A percentile compares a stretch with the other conserved stretches of the same genome.
Conservation (phyloP, 2,113 vertebrate genomes). For the Mustelus asterias region DNA sequence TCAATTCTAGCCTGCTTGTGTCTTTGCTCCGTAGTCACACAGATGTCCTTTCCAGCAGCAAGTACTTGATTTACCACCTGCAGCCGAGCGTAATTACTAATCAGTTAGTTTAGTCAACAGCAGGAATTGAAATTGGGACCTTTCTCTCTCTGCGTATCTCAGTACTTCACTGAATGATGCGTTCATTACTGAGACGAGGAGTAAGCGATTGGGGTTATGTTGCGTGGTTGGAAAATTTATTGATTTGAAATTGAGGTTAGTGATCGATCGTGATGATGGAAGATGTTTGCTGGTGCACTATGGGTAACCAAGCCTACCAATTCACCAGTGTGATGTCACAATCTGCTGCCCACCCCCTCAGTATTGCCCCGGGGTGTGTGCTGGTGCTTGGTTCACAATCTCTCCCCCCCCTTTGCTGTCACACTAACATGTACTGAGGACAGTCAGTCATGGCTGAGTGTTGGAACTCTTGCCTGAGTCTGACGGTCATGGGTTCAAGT, state of each 20-base stretch:
- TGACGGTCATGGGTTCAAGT: background rate
- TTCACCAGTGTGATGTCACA: constrained; percentile 14
- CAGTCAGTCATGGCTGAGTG: background rate
- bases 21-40: background rate
- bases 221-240: background rate
- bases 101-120: background rate
- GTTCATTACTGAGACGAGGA: background rate
- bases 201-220: background rate
- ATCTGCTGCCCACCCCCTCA: background rate
- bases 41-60: background rate
- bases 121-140: background rate
- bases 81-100: background rate
- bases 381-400: background rate
- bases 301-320: background rate
- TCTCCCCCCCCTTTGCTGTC: background rate
- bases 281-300: background rate
- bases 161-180: background rate
- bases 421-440: background rate
- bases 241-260: background rate
- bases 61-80: background rate
- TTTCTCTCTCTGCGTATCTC: background rate
- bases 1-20: background rate
- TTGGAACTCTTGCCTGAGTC: background rate
- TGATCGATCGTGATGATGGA: background rate
- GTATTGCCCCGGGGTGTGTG: background rate